Percentiles rank a stretch among this genome's conserved stretches.
phyloP scores from a whole-genome alignment of 2,113 vertebrate genomes.

The Mustelus asterias region DNA sequence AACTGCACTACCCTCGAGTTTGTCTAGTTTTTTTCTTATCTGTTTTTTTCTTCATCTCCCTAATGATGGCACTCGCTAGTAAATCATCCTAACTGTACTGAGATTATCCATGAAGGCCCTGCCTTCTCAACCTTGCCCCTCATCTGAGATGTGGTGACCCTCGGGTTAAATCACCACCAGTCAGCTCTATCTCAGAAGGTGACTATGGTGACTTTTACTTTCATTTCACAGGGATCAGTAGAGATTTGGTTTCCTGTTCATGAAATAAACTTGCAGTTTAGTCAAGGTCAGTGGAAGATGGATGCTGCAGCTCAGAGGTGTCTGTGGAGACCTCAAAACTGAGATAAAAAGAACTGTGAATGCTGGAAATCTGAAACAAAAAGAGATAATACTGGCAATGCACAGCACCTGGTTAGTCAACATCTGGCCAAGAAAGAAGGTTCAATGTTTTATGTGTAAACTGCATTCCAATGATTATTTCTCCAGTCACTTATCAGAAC shows the following conservation, averaged over 20 bases:
- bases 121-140: no score
- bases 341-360: not conserved
- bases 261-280: not conserved
- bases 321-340: not conserved
- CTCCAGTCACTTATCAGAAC: not conserved
- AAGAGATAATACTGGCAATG: not conserved
- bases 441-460: not conserved
- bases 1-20: not conserved
- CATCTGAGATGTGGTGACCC: no score
- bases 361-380: not conserved
- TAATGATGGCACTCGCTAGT: not conserved
- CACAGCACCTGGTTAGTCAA: not conserved
- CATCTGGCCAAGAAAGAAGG: not conserved
- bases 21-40: not conserved
- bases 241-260: not conserved
- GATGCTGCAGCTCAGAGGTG: not conserved
- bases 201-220: no score
- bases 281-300: not conserved
- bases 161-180: no score
- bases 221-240: not conserved
- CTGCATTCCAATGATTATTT: not conserved
- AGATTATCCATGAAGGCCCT: no score
- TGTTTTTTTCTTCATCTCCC: not conserved
- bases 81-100: not conserved
- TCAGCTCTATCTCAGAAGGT: no score